Percentiles rank a stretch among this genome's conserved stretches.
Conservation (phyloP, 2,888 invertebrate genomes). For the Asteroscopus sphinx region DNA sequence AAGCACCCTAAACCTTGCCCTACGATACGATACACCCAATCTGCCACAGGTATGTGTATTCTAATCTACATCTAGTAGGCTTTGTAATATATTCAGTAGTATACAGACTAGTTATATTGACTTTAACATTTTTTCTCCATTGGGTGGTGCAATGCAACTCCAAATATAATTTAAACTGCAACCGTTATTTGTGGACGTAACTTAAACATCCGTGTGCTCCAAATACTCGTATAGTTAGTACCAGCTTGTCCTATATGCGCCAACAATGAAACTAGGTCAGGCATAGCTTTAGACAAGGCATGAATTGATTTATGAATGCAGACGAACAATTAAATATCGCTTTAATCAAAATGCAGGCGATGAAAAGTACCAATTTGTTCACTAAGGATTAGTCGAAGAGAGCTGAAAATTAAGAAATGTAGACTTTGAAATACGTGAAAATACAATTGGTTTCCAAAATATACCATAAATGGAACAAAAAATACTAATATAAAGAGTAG, state of each 20-base stretch:
- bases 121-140: too few relatives aligned
- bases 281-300: constrained; percentile 43
- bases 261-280: constrained; percentile 55
- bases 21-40: not conserved
- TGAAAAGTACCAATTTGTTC: constrained; percentile 24
- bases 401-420: not conserved
- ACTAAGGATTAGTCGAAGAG: constrained; percentile 2
- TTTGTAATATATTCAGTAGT: not conserved
- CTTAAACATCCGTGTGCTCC: constrained; percentile 47
- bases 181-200: constrained; percentile 32
- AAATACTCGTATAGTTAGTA: constrained; percentile 41
- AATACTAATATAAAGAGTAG: too few relatives aligned
- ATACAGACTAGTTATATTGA: too few relatives aligned
- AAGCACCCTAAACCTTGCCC: too few relatives aligned
- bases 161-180: constrained; percentile 32
- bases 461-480: too few relatives aligned
- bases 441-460: too few relatives aligned
- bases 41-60: not conserved
- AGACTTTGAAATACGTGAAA: too few relatives aligned
- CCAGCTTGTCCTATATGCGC: constrained; percentile 43
- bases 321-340: constrained; percentile 38
- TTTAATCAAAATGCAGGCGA: constrained; percentile 28
- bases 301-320: constrained; percentile 57
- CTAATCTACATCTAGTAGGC: too few relatives aligned
- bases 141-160: not conserved